phyloP scores from a whole-genome alignment of 2,797 vertebrate species.

The Holocentrus rufus region DNA sequence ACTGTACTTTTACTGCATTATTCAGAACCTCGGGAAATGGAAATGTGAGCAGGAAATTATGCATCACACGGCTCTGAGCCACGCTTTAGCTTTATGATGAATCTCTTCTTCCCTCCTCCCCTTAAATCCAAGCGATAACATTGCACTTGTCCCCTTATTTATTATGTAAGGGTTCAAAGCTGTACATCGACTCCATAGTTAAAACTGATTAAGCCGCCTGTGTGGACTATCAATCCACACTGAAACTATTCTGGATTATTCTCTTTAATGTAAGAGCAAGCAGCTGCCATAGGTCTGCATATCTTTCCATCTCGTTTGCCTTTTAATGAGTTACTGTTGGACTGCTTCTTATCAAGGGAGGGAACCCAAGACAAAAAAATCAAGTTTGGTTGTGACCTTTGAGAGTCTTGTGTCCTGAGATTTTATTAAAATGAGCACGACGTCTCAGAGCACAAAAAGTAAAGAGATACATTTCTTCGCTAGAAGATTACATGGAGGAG shows the following conservation, averaged over 20 bases:
- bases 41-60: conserved; percentile 52
- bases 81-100: conserved; percentile 38
- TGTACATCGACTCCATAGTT: conserved; percentile 51
- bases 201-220: conserved; percentile 49
- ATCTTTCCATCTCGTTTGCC: neutral
- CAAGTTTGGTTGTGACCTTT: neutral
- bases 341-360: neutral
- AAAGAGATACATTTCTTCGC: too few species aligned
- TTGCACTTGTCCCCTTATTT: conserved; percentile 49
- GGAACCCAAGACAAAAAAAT: neutral
- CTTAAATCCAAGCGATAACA: conserved; percentile 35
- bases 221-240: conserved; percentile 12
- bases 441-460: too few species aligned
- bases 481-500: too few species aligned
- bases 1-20: conserved; percentile 26
- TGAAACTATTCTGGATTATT: conserved; percentile 24
- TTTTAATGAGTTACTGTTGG: neutral
- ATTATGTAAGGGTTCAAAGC: conserved; percentile 56
- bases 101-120: conserved; percentile 31
- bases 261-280: neutral
- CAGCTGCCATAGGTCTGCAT: neutral
- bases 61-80: conserved; percentile 24
- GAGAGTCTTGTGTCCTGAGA: too few species aligned
- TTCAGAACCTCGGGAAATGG: conserved; percentile 49
- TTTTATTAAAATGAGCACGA: too few species aligned